Evolutionary conservation across 2,888 invertebrate genomes (phyloP).

Genomic region (Cephus rjabovi): DNA sequence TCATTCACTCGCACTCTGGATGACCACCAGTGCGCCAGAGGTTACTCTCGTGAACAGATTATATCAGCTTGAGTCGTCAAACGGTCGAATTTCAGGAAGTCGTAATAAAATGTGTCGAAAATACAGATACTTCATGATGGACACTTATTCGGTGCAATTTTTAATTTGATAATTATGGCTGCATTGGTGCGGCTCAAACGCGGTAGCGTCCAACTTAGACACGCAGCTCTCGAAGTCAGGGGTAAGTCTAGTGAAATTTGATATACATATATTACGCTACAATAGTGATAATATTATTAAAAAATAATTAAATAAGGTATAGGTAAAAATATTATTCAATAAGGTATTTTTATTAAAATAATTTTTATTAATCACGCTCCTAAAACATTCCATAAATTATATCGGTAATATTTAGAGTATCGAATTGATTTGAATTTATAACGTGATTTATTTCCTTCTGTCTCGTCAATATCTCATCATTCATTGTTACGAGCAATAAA

Average conservation of each 20-base stretch:
- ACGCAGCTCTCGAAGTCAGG: slow-evolving; percentile 71
- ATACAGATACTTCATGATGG: slow-evolving; percentile 21
- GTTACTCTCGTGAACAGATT: slow-evolving; percentile 39
- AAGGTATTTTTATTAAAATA: neutral
- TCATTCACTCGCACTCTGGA: slow-evolving; percentile 47
- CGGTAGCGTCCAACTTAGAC: slow-evolving; percentile 70
- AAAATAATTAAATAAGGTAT: neutral
- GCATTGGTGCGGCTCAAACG: slow-evolving; percentile 67
- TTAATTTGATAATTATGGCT: slow-evolving; percentile 49
- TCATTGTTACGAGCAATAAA: neutral
- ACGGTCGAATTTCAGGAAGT: slow-evolving; percentile 19
- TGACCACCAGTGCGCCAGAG: slow-evolving; percentile 27
- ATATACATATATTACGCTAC: neutral
- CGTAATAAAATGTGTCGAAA: slow-evolving; percentile 29
- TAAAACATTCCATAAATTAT: no score
- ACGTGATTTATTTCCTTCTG: neutral
- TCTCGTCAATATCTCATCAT: neutral
- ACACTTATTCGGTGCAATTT: slow-evolving; percentile 17
- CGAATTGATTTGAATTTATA: neutral
- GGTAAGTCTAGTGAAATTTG: slow-evolving; percentile 56
- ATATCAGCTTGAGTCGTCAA: slow-evolving; percentile 32
- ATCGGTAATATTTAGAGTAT: neutral
- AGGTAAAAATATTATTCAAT: no score
- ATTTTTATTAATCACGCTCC: neutral
- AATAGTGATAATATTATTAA: neutral